Evolutionary conservation across 2,888 invertebrate genomes (phyloP), one percentile per base, ranked within the genome.

Genomic region (Glyphotaelius pellucidus): DNA sequence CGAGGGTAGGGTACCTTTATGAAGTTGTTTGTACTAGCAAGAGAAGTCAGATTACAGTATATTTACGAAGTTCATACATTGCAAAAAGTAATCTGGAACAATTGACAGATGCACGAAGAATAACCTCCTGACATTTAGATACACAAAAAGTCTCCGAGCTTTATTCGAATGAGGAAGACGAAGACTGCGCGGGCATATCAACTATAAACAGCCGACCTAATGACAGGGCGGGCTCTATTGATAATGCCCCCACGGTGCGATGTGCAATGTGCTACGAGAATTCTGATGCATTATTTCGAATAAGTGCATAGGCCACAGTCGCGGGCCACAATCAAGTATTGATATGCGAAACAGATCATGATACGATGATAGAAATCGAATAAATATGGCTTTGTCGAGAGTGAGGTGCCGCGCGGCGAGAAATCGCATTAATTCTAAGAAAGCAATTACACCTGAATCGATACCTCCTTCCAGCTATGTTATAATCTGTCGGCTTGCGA

Each of bases 351-450:
- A 81, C 81, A 81, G 81, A 84, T 7, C 42, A 38, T 38, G 85
- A 35, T 5, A 38, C 85, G 85, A 85, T 85, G 25, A n/a, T 42
- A 85, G 85, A 85, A 85, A 85, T 85, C 42, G 42, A 42, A 85
- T 85, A 85, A 83, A 85, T 85, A 35, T 38, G 84, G 35, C 84
- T 84, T 38, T 85, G 85, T 85, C 83, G 35, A 32, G 15, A 31
- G 31, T 30, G 81, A 30, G 12, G 38, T 38, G 84, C 84, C 84
- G 84, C 32, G 4, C 35, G 12, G 25, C 38, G 84, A 32, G 90
- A 84, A 90, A 90, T 90, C 84, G 84, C 84, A 84, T 84, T 84
- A 90, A 38, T 90, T 90, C 90, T 52, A 52, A 83, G 90, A 90
- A 90, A 52, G 47, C 84, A 84, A 90, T 90, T 52, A 84, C 52